Base-by-base conservation (phyloP, 2,888 invertebrate genomes). In the Priapulus caudatus region DNA sequence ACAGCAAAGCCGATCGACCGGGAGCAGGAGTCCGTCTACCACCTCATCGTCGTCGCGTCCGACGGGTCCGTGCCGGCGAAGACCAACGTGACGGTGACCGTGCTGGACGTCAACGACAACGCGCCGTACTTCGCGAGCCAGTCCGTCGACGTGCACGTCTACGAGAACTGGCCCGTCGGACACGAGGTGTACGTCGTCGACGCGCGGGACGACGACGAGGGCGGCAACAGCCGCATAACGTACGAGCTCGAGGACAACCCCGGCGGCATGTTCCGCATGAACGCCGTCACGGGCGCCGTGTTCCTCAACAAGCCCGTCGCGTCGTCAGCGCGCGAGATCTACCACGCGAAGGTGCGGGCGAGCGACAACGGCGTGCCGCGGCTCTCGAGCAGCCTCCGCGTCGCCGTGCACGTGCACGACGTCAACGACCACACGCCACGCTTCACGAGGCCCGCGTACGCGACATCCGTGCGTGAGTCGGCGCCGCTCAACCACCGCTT, bases 391-490 rank as follows among this genome's bases (percentile, higher is more conserved):
- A 84, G 82, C 62, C 82, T 86, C 62, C 77, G 79, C 4, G 78
- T 89, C 45, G 76, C 79, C 22, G 78, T 86, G 44, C 78, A 79
- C 20, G 78, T 91, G 54, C 81, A 82, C 62, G 92, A 93, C 69
- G 88, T 92, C 1, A 95, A 95, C 70, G 90, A 93, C 72, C 91
- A 93, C 66, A 91, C 91, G 1, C 93, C 93, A 5, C 84, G 88
- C 2, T 95, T 95, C 71, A 86, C 87, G 67, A 83, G 88, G 61
- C 84, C 85, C 1, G 86, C 85, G 16, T 93, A 92, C 70, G 92
- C 93, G 75, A 88, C 89, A 2, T 91, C 92, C 1, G 71, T 95
- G 50, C 72, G 83, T 3, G 95, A 95, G 73, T 87, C 89, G 1
- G 88, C 87, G 2, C 80, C 86, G 1, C 89, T 93, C 0, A 95